Percentiles rank a stretch among this genome's conserved stretches.
These are phyloP conservation scores for Odontomyia ornata DNA, from an alignment of 2,888 invertebrate species.

Conservation along the genomic window DNA sequence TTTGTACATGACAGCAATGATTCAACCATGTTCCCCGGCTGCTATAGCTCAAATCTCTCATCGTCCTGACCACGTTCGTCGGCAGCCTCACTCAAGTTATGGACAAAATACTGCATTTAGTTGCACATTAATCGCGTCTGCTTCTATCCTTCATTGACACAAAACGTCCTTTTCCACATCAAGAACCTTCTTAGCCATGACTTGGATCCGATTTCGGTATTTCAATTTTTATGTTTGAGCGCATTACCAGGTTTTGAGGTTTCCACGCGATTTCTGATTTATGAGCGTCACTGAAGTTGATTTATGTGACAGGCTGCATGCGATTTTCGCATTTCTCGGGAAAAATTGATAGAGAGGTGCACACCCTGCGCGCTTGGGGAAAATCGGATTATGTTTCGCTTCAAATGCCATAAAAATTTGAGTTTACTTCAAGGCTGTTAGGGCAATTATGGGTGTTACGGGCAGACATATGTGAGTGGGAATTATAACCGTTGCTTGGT, in stretches of 20 bases:
- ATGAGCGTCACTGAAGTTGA: conserved; percentile 49
- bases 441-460: conserved; percentile 1
- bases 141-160: conserved; percentile 32
- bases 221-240: conserved; percentile 39
- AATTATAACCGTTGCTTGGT: too few relatives aligned
- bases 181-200: neutral
- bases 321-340: conserved; percentile 47
- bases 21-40: neutral
- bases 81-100: neutral
- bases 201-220: conserved; percentile 35
- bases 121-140: conserved; percentile 6
- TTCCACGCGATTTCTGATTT: conserved; percentile 51
- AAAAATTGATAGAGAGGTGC: conserved; percentile 37
- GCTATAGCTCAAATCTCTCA: neutral
- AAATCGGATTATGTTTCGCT: neutral
- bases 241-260: conserved; percentile 50
- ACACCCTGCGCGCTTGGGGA: conserved; percentile 18
- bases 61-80: neutral
- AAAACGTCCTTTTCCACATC: neutral
- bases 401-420: conserved; percentile 25
- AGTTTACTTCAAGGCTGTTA: neutral
- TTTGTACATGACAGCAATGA: neutral
- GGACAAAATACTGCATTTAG: conserved; percentile 6
- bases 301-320: conserved; percentile 50
- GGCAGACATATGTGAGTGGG: too few relatives aligned